Percentiles rank a stretch among this genome's conserved stretches.
phyloP scores from a whole-genome alignment of 2,797 vertebrate genomes.

The Heliangelus exortis region DNA sequence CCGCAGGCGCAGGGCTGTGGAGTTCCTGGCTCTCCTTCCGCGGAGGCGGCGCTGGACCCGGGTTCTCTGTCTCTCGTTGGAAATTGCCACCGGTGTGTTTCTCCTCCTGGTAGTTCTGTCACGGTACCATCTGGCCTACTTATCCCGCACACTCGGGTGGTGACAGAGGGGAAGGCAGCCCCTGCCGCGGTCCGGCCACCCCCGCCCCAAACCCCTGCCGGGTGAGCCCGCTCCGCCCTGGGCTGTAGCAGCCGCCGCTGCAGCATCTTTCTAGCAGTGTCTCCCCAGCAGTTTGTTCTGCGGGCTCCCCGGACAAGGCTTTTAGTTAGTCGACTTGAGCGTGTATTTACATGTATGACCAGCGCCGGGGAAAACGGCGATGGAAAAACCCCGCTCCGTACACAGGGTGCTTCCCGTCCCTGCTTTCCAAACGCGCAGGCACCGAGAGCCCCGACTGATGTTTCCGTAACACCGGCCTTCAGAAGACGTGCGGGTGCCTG shows the following conservation, averaged over 20 bases:
- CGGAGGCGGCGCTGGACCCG: too few species aligned
- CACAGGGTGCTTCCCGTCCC: neutral
- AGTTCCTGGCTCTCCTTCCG: fast-evolving
- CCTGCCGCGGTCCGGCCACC: neutral
- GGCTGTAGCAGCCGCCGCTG: neutral
- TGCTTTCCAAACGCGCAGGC: neutral
- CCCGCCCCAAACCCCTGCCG: neutral
- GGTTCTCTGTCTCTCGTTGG: too few species aligned
- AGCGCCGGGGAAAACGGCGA: too few species aligned
- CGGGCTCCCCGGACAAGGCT: neutral
- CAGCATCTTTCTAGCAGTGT: neutral
- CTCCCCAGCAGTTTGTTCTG: neutral
- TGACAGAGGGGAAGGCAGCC: neutral
- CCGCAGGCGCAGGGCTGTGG: too few species aligned
- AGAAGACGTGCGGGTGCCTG: neutral
- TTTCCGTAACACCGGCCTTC: neutral
- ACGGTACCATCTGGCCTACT: neutral
- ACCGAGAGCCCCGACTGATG: neutral
- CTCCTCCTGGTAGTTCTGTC: neutral
- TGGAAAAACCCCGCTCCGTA: neutral
- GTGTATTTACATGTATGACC: neutral
- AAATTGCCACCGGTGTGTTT: neutral
- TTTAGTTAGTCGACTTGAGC: neutral
- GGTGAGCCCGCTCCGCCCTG: neutral
- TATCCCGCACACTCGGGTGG: neutral